phyloP scores from a whole-genome alignment of 2,888 invertebrate species.

The Athalia rosae region DNA sequence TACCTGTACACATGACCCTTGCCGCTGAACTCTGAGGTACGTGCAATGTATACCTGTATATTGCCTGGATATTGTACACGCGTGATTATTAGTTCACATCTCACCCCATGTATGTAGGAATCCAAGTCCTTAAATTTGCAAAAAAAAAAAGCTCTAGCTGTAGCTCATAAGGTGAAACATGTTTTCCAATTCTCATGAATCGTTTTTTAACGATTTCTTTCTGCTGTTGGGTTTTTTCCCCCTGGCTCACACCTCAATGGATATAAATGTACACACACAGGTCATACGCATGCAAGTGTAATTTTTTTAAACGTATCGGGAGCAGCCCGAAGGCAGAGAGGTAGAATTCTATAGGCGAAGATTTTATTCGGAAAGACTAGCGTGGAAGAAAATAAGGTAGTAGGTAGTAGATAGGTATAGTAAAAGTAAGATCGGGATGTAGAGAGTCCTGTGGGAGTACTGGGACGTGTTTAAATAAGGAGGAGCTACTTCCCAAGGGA shows the following conservation, averaged over 20 bases:
- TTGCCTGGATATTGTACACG: background rate
- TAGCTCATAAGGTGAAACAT: no score
- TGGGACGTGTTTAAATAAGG: constrained; percentile 59
- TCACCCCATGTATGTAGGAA: constrained; percentile 41
- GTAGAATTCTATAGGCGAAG: background rate
- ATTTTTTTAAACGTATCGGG: no score
- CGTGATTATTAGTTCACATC: constrained; percentile 45
- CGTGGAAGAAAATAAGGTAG: constrained; percentile 23
- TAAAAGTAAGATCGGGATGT: constrained; percentile 23
- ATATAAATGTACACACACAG: no score
- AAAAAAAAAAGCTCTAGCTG: no score
- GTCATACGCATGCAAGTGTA: no score
- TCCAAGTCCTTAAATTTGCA: constrained; percentile 14
- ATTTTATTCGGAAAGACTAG: background rate
- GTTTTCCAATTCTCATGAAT: no score
- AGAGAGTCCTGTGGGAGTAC: constrained; percentile 44
- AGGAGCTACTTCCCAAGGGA: constrained; percentile 50
- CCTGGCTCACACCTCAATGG: no score
- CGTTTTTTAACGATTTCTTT: no score
- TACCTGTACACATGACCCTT: background rate
- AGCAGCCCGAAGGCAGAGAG: background rate
- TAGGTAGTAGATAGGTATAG: no score
- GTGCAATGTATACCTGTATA: background rate
- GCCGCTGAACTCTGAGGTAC: constrained; percentile 27
- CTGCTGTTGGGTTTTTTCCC: no score